Evolutionary conservation across 2,113 vertebrate genomes (phyloP), one percentile per base, ranked within the genome.

Genomic region (Nothocercus julius): DNA sequence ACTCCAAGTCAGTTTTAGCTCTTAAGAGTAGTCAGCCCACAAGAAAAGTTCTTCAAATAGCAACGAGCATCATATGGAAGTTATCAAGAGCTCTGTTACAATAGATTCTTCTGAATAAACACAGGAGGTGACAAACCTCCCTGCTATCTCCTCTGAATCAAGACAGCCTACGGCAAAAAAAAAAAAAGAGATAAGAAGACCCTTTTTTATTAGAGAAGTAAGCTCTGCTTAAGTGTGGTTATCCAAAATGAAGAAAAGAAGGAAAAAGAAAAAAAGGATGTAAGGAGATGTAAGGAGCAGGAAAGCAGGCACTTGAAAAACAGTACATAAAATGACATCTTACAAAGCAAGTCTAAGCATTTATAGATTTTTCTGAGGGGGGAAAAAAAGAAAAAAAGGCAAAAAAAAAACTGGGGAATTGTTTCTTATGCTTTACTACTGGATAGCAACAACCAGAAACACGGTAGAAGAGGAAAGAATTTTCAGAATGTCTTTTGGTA

Each of bases 241-340:
- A 73, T 42, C 20, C 18, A 68, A 45, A 72, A 54, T 6, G 18
- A 82, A 79, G 79, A 78, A 42, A 42, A 42, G 45, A 45, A 45
- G 17, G 17, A 10, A 21, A 11, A 49, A 49, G 22, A 49, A 49
- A 45, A 49, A 49, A 49, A 49, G 21, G 49, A 49, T 49, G 49
- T 49, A 49, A 49, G 49, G 47, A 49, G 24, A 61, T 54, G 13
- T 13, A 85, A 61, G 6, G 7, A 61, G 15, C 11, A 63, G 51
- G 17, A 84, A 78, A 70, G 69, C 25, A 49, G 9, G 91, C 21
- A 78, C 15, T 24, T 47, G 21, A 91, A 87, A 51, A 87, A 79
- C 2, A 45, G 47, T 2, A 44, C 24, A 84, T 73, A 79, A 84
- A 18, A 56, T 3, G 10, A 5, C 17, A 69, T 6, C 22, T 81